phyloP scores from a whole-genome alignment of 2,113 vertebrate genomes.

The Helogale parvula region DNA sequence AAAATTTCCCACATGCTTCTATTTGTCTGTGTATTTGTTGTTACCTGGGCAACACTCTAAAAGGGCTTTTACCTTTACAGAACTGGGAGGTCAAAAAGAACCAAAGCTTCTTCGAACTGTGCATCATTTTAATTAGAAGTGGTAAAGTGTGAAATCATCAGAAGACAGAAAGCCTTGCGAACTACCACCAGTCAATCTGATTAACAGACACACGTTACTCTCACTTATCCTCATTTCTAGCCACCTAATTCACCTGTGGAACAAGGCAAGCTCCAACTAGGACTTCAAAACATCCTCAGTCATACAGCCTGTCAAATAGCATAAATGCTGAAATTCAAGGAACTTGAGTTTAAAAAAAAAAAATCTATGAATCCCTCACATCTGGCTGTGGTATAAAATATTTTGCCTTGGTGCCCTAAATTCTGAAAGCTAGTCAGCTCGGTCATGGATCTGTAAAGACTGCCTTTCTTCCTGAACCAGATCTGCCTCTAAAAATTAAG shows the following conservation, averaged over 20 bases:
- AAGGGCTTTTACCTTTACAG: conserved; percentile 57
- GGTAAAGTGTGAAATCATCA: conserved; percentile 47
- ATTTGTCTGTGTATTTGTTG: conserved; percentile 49
- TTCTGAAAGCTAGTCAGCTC: conserved; percentile 28
- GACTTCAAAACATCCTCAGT: conserved; percentile 30
- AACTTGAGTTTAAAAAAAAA: conserved; percentile 18
- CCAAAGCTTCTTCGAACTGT: conserved; percentile 50
- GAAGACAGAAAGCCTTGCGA: conserved; percentile 41
- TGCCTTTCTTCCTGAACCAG: conserved; percentile 41
- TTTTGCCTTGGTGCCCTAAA: conserved; percentile 15
- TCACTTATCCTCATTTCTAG: conserved; percentile 43
- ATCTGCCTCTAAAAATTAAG: conserved; percentile 17
- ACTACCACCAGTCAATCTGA: neutral
- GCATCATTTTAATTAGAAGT: conserved; percentile 53
- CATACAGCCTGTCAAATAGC: neutral
- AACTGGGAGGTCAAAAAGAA: conserved; percentile 51
- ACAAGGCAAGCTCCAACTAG: neutral
- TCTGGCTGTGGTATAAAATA: conserved; percentile 33
- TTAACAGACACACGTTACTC: conserved; percentile 15
- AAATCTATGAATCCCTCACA: neutral
- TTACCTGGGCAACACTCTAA: conserved; percentile 63
- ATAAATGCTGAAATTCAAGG: conserved; percentile 44
- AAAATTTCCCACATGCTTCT: conserved; percentile 69
- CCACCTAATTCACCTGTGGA: neutral
- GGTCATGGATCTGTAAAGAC: neutral